Evolutionary conservation across 1,140 invertebrate genomes (phyloP).

Genomic region (Chrysomallon squamiferum): DNA sequence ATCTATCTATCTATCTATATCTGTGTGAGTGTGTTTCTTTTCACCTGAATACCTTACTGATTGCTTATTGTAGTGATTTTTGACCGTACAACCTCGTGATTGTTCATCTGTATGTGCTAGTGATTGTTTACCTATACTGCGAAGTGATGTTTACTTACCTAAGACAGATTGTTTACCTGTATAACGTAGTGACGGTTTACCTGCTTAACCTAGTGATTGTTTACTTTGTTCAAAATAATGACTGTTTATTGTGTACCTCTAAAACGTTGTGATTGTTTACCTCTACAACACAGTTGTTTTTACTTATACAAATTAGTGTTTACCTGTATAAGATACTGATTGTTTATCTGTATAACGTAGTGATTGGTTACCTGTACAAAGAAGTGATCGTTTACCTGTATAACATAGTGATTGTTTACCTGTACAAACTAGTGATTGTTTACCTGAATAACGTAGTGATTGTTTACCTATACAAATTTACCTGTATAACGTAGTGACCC

Average conservation of each 20-base stretch:
- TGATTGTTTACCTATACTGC: not conserved
- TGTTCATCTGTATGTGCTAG: not conserved
- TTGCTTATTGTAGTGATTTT: not conserved
- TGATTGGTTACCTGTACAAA: not conserved
- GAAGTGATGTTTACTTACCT: not conserved
- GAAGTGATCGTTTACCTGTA: not conserved
- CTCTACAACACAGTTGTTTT: not conserved
- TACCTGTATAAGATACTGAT: not conserved
- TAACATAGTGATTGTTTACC: not conserved
- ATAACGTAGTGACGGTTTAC: not conserved
- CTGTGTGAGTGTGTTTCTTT: not conserved
- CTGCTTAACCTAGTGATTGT: no score
- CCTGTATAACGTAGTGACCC: constrained; percentile 50
- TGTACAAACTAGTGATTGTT: not conserved
- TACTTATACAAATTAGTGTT: not conserved
- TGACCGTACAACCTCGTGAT: not conserved
- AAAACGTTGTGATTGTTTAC: no score
- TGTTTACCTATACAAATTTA: constrained; percentile 4
- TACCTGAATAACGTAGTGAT: not conserved
- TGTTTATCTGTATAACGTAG: not conserved
- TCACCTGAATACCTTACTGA: not conserved
- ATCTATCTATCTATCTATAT: constrained; percentile 5
- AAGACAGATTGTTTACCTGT: not conserved
- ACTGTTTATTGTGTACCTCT: no score
- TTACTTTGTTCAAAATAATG: no score